Base-by-base conservation (phyloP, 2,888 invertebrate genomes). In the Volucella inflata region DNA sequence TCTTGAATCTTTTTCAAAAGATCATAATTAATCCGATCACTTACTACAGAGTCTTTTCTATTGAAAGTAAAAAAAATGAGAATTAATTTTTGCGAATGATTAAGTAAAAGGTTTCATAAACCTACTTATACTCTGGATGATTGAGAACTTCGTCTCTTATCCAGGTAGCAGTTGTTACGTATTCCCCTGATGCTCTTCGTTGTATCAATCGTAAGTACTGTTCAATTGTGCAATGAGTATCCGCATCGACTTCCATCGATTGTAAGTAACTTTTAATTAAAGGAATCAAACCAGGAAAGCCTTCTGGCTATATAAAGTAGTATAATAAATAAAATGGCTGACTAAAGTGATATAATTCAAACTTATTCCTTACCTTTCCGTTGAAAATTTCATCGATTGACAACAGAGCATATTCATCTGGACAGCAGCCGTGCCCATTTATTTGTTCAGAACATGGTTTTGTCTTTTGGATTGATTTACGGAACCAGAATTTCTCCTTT, bases 301-400 rank as follows among this genome's bases (percentile, higher is more conserved):
- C 95, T 77, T 96, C 96, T 81, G 95, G 95, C 96, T 90, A 55
- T 40, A 64, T 8, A n/a, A 4, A 44, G 17, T 14, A 11, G 0
- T 17, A 38, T 1, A 17, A 17, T 12, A 16, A 14, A 17, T 14
- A 11, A 38, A 50, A 14, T n/a, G n/a, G 11, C 2, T 8, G 1
- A 1, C 51, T 30, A 12, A 0, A 1, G 0, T 6, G 6, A 8
- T 21, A 71, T n/a, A 2, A 1, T 38, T 59, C 1, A 1, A 59
- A 36, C 16, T 0, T 16, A 0, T 12, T 0, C 42, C 75, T 68
- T 76, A 92, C 90, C 89, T 91, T 96, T 90, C 99, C 99, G 92
- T 99, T 99, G 89, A 99, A 97, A 89, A 99, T 99, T 93, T 99
- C 98, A 91, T 98, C 95, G 87, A 99, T 94, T n/a, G 97, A 96